Percentiles rank a stretch among this genome's conserved stretches.
Conservation (phyloP, 2,113 vertebrate genomes). For the Myrmecophaga tridactyla region DNA sequence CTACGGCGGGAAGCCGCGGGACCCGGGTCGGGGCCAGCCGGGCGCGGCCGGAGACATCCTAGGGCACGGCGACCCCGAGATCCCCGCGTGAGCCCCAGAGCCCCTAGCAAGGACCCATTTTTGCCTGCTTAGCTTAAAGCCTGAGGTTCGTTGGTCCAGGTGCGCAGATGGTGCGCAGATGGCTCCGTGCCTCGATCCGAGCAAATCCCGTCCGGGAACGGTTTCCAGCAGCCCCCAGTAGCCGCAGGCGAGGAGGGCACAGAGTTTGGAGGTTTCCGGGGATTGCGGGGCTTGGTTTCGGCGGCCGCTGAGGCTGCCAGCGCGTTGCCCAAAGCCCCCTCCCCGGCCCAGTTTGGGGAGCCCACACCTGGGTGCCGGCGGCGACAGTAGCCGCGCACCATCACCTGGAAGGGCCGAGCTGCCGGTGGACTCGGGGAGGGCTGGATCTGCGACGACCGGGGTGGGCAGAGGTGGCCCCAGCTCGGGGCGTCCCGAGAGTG, state of each 20-base stretch:
- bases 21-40: not conserved
- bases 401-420: conserved; percentile 62
- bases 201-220: not conserved
- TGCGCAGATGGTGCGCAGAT: not conserved
- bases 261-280: not conserved
- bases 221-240: not conserved
- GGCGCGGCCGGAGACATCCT: conserved; percentile 29
- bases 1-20: conserved; percentile 49
- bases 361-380: conserved; percentile 43
- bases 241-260: not conserved
- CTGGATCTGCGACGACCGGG: conserved; percentile 66
- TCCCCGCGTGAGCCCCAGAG: not conserved
- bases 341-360: conserved; percentile 14
- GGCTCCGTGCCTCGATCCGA: not conserved
- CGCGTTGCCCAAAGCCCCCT: not conserved
- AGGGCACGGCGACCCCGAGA: not conserved
- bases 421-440: conserved; percentile 27
- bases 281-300: not conserved
- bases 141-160: not conserved
- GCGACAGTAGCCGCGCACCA: conserved; percentile 51
- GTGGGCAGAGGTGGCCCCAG: not conserved
- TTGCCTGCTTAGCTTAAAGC: conserved; percentile 39
- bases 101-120: conserved; percentile 29
- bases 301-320: not conserved
- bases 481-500: not conserved